These are phyloP conservation scores for Acyrthosiphon pisum DNA, from an alignment of 1,140 invertebrate genomes.

Conservation along the genomic window DNA sequence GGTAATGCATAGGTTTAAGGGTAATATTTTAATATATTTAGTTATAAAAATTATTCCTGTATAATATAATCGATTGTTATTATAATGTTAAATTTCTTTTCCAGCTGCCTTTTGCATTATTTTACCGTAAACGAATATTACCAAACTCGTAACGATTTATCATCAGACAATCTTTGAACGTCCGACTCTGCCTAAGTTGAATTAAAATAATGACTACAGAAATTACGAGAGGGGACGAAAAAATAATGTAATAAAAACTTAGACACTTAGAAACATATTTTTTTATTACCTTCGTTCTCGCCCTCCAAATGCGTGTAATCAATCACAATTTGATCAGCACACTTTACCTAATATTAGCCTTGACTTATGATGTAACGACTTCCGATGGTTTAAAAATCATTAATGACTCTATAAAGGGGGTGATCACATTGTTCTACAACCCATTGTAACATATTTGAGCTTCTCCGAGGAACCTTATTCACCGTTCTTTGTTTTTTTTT, in stretches of 20 bases:
- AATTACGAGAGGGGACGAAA: constrained; percentile 30
- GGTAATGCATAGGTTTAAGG: not conserved
- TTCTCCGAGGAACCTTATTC: not conserved
- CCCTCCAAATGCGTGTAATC: constrained; percentile 13
- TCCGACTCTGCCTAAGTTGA: not conserved
- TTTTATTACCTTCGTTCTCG: constrained; percentile 32
- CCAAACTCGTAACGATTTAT: constrained; percentile 21
- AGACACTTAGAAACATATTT: constrained; percentile 31
- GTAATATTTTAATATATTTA: not conserved
- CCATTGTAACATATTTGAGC: constrained; percentile 29
- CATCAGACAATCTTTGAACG: constrained; percentile 35
- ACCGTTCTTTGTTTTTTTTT: not conserved
- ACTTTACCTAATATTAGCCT: constrained; percentile 54
- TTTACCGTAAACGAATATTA: not conserved
- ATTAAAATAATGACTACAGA: constrained; percentile 39
- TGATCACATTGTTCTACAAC: constrained; percentile 40
- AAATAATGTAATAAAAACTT: constrained; percentile 42
- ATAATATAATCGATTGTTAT: not conserved
- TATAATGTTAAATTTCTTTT: not conserved
- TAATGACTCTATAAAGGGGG: constrained; percentile 46
- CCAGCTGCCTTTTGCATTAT: not conserved
- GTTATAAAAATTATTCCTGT: not conserved
- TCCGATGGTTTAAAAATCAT: constrained; percentile 51
- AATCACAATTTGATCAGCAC: constrained; percentile 45
- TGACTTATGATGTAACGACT: constrained; percentile 43